Evolutionary conservation across 2,797 vertebrate species (phyloP).

Genomic region (Enteromius argenteus): DNA sequence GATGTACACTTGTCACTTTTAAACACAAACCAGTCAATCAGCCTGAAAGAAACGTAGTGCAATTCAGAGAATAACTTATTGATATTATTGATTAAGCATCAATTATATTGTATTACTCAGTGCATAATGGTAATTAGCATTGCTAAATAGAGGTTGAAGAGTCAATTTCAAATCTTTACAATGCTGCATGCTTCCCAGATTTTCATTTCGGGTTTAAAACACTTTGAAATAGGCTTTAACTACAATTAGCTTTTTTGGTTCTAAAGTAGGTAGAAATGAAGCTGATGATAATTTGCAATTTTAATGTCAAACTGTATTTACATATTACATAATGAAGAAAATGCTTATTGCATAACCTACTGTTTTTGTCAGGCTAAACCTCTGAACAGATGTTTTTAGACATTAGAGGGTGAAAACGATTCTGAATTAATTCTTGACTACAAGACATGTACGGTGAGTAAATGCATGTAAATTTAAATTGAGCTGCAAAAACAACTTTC

Average conservation of each 20-base stretch:
- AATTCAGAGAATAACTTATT: slow-evolving; percentile 32
- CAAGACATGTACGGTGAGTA: neutral
- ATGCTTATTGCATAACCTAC: neutral
- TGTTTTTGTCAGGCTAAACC: neutral
- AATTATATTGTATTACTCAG: slow-evolving; percentile 1
- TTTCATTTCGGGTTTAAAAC: neutral
- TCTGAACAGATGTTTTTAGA: neutral
- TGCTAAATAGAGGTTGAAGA: slow-evolving; percentile 14
- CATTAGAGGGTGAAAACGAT: neutral
- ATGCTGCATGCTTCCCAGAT: neutral
- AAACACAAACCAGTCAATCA: neutral
- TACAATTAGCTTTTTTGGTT: neutral
- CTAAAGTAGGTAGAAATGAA: neutral
- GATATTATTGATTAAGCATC: slow-evolving; percentile 31
- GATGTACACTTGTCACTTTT: neutral
- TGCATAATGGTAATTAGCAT: slow-evolving; percentile 11
- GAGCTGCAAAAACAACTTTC: neutral
- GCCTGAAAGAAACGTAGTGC: neutral
- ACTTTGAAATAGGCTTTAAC: neutral
- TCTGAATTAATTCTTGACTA: slow-evolving; percentile 6
- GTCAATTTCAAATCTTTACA: slow-evolving; percentile 10
- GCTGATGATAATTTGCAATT: neutral
- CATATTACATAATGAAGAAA: slow-evolving; percentile 14
- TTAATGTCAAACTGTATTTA: neutral
- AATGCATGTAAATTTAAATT: neutral